Conservation (phyloP, 1,140 invertebrate species). For the Apis mellifera region DNA sequence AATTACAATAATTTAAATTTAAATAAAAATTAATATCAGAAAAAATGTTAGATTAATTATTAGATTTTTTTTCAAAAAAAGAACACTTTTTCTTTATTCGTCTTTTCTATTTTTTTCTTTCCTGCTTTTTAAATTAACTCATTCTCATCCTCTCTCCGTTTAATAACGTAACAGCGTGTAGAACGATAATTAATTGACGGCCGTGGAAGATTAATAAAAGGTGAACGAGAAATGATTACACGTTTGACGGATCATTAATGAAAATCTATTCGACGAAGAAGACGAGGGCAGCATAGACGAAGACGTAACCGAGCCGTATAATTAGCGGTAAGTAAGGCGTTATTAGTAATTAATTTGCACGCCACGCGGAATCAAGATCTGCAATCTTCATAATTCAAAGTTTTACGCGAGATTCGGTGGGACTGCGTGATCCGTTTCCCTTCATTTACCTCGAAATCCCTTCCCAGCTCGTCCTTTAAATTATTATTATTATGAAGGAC, state of each 20-base stretch:
- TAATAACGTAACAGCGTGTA: not conserved
- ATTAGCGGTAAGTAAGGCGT: conserved; percentile 27
- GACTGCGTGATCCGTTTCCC: conserved; percentile 8
- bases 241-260: conserved; percentile 33
- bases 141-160: not conserved
- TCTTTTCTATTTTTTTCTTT: not conserved
- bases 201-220: not conserved
- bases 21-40: too few relatives aligned
- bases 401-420: conserved; percentile 15
- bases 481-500: not conserved
- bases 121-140: not conserved
- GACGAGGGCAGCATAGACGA: not conserved
- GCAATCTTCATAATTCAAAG: conserved; percentile 33
- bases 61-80: too few relatives aligned
- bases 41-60: too few relatives aligned
- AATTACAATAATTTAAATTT: too few relatives aligned
- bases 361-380: not conserved
- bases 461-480: not conserved
- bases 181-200: conserved; percentile 3
- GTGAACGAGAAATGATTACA: conserved; percentile 22
- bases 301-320: conserved; percentile 10
- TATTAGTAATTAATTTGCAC: conserved; percentile 35
- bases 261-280: conserved; percentile 12
- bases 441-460: conserved; percentile 3
- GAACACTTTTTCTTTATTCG: too few relatives aligned